Base-by-base conservation (phyloP, 2,797 vertebrate genomes). In the Microctenopoma stevenorrisi region DNA sequence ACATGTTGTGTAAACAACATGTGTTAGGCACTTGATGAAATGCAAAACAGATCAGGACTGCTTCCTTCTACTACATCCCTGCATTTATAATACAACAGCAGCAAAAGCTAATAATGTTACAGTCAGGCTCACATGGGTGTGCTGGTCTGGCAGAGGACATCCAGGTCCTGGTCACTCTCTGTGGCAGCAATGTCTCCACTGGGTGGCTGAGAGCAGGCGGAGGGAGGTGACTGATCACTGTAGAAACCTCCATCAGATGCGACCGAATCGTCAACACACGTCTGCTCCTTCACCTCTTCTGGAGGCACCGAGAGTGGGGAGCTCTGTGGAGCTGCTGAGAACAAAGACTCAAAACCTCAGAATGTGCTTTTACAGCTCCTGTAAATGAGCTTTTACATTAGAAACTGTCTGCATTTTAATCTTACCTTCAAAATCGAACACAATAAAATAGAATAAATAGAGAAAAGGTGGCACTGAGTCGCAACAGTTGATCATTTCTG, bases 111-210 rank as follows among this genome's bases (percentile, higher is more conserved):
- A 30, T 66, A 35, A 51, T 58, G 10, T 66, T 16, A 72, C 25
- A 72, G 68, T 5, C 16, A 54, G 40, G 50, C 90, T 91, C 85
- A 95, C 93, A 94, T 94, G 69, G 87, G 91, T 1, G 89, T 87
- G 90, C 70, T 91, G 70, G 88, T 91, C 88, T 93, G 93, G 58
- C 93, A 95, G 83, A 95, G 79, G 58, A 85, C 38, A 28, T 58
- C 90, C 72, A 95, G 89, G 86, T 94, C 93, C 54, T 89, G 90
- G 46, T 93, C 87, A 0, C 64, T 52, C 55, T 91, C 86, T n/a
- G 76, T 6, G 35, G 62, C 46, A 6, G 68, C 25, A 4, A 37
- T 52, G 1, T 62, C 84, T 71, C 44, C 74, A 15, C 78, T 64
- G 1, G 67, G 38, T 2, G 64, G 50, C 0, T 73, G 72, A 6